Percentiles rank a stretch among this genome's conserved stretches.
Evolutionary conservation across 1,140 invertebrate genomes (phyloP).

Genomic region (Meloidogyne hapla): DNA sequence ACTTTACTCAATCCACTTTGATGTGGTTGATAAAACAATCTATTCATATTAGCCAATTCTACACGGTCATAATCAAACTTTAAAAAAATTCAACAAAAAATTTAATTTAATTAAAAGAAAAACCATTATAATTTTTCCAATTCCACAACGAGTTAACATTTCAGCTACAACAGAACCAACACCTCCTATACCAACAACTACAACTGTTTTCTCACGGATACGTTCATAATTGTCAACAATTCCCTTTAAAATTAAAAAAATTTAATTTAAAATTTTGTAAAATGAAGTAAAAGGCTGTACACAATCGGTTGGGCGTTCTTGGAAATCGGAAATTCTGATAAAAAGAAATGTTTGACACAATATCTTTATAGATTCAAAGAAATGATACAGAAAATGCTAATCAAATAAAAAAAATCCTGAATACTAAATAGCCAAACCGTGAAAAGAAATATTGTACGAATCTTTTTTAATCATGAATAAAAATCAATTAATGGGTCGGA

Average conservation of each 20-base stretch:
- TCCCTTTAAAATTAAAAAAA: constrained; percentile 74
- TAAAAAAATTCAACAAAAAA: constrained; percentile 6
- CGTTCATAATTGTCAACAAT: constrained; percentile 96
- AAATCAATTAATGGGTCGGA: no score
- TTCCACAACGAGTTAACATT: constrained; percentile 93
- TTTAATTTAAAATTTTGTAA: no score
- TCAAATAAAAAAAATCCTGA: no score
- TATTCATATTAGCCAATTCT: constrained; percentile 98
- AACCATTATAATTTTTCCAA: constrained; percentile 79
- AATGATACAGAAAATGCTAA: constrained; percentile 21
- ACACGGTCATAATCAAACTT: constrained; percentile 98
- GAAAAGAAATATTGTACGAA: no score
- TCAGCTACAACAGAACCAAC: constrained; percentile 98
- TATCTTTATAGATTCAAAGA: no score
- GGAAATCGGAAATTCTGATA: no score
- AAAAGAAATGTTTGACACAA: no score
- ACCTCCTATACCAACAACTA: constrained; percentile 95
- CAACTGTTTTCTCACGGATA: constrained; percentile 85
- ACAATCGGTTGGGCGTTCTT: no score
- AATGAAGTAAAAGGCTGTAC: no score
- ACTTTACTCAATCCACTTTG: constrained; percentile 96
- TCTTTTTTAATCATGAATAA: no score
- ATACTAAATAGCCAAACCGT: no score
- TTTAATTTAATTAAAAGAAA: constrained; percentile 45
- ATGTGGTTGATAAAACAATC: constrained; percentile 96